These are phyloP conservation scores for Chrysemys picta DNA, from an alignment of 2,113 vertebrate genomes.

Conservation along the genomic window DNA sequence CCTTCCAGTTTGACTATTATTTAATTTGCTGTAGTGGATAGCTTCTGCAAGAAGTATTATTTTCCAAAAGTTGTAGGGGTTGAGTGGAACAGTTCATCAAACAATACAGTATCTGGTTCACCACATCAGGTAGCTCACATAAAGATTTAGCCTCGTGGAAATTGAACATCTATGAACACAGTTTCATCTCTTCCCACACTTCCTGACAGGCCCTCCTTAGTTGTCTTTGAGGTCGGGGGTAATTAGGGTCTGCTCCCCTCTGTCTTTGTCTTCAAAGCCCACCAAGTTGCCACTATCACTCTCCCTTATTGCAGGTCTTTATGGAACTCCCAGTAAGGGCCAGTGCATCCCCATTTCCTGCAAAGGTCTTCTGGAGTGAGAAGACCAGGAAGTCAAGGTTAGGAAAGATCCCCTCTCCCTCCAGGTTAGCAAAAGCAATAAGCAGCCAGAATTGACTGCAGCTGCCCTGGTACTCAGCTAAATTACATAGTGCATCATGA, in stretches of 20 bases:
- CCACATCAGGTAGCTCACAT: neutral
- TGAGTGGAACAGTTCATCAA: slow-evolving; percentile 5
- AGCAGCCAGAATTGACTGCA: neutral
- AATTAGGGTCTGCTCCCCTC: neutral
- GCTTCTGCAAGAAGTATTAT: slow-evolving; percentile 23
- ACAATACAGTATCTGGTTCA: neutral
- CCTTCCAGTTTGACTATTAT: slow-evolving; percentile 14
- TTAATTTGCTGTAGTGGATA: slow-evolving; percentile 8
- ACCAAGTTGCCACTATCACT: neutral
- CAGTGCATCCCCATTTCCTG: slow-evolving; percentile 2
- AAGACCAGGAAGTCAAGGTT: slow-evolving; percentile 3
- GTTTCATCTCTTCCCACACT: neutral
- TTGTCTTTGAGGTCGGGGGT: neutral
- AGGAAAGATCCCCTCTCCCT: neutral
- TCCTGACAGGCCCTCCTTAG: neutral
- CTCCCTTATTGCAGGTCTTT: neutral
- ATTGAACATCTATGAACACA: neutral
- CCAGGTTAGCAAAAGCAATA: neutral
- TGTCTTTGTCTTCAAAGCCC: neutral
- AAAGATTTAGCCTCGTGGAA: neutral
- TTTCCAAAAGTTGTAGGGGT: slow-evolving; percentile 12
- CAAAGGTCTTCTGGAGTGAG: neutral
- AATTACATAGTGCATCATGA: neutral
- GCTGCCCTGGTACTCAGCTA: neutral
- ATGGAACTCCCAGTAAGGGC: neutral